Percentiles rank a stretch among this genome's conserved stretches.
Evolutionary conservation across 1,140 invertebrate genomes (phyloP).

Genomic region (Chironomus tepperi): DNA sequence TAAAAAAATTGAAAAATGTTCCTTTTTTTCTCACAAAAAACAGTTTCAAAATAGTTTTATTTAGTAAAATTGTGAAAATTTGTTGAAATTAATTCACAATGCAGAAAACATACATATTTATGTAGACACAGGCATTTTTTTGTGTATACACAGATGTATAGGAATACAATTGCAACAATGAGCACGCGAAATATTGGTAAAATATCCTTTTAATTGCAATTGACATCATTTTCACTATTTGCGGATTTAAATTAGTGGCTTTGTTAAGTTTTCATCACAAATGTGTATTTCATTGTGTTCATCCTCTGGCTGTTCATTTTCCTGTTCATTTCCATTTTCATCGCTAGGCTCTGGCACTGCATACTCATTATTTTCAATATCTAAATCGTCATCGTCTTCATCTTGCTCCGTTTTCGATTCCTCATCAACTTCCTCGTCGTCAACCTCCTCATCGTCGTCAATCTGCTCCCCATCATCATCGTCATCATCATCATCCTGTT

Average conservation of each 20-base stretch:
- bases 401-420: not conserved
- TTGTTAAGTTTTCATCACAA: not conserved
- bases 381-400: no score
- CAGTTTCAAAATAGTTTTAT: no score
- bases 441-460: not conserved
- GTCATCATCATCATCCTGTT: not conserved
- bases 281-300: not conserved
- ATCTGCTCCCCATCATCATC: not conserved
- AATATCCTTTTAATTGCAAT: slow-evolving; percentile 11
- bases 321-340: not conserved
- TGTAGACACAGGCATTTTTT: not conserved
- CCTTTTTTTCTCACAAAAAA: no score
- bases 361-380: no score
- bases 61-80: no score
- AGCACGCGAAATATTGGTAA: not conserved
- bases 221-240: slow-evolving; percentile 19
- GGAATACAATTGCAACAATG: not conserved
- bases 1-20: no score
- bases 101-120: no score
- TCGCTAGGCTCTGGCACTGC: not conserved
- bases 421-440: not conserved
- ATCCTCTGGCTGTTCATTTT: not conserved
- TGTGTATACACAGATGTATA: not conserved
- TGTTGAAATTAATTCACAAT: no score
- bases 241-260: slow-evolving; percentile 16